Evolutionary conservation across 2,888 invertebrate genomes (phyloP).

Genomic region (Euclidia mi): DNA sequence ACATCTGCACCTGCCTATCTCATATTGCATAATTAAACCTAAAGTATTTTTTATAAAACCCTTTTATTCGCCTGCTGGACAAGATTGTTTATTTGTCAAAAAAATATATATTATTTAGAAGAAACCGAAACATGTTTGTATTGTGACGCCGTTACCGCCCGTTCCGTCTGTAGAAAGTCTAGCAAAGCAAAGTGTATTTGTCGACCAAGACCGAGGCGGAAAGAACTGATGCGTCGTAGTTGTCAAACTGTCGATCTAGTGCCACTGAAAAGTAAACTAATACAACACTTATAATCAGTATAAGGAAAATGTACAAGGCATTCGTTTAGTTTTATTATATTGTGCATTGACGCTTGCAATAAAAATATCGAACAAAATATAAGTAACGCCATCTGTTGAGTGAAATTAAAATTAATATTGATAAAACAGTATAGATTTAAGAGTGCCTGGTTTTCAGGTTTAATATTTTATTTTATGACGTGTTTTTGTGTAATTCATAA

Average conservation of each 20-base stretch:
- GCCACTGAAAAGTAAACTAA: constrained; percentile 35
- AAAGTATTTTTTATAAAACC: constrained; percentile 15
- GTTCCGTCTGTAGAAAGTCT: constrained; percentile 3
- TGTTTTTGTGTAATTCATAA: no score
- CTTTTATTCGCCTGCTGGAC: constrained; percentile 13
- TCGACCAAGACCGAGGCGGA: constrained; percentile 22
- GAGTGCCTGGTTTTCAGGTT: no score
- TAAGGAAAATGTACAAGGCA: neutral
- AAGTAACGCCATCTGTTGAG: constrained; percentile 8
- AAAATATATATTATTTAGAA: constrained; percentile 16
- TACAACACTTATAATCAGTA: neutral
- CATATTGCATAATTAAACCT: constrained; percentile 2
- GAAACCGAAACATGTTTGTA: constrained; percentile 27
- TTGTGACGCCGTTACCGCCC: constrained; percentile 7
- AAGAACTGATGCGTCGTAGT: constrained; percentile 35
- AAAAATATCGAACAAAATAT: no score
- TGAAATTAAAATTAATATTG: no score
- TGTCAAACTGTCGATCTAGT: constrained; percentile 50
- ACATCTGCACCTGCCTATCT: neutral
- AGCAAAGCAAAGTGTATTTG: constrained; percentile 39
- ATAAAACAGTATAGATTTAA: no score
- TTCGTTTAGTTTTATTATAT: neutral
- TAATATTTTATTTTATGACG: no score
- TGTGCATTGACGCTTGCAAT: no score
- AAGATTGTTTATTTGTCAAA: constrained; percentile 14